Base-by-base conservation (phyloP, 2,113 vertebrate genomes). In the Meles meles region DNA sequence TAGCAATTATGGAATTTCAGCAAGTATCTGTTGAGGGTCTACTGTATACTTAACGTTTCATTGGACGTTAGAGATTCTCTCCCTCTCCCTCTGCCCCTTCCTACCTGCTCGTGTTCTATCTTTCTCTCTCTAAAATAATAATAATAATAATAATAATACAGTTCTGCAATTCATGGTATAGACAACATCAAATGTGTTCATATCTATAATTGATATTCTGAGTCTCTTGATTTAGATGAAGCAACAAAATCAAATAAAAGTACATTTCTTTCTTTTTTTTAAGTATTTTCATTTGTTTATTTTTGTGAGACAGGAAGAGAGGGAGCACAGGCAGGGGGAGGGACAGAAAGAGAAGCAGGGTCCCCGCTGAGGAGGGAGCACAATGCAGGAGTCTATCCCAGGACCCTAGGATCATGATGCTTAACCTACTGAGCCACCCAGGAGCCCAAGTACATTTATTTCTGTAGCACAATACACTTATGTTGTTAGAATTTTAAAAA, bases 191-290 rank as follows among this genome's bases (percentile, higher is more conserved):
- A 85, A 79, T 87, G 55, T 82, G 4, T 88, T 72, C 20, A 47
- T n/a, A 49, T 88, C 42, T 37, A 21, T 71, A 65, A 18, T 88
- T n/a, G 7, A 74, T 65, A 61, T 57, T 84, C 52, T 52, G 13
- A 77, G n/a, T 90, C 20, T 79, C 77, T 94, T 87, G 27, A 83
- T 83, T 94, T 59, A 47, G 31, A 93, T 49, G 49, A 97, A 90
- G 31, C 65, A 93, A 90, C 47, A 90, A 92, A 18, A 59, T 57
- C 21, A 94, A 80, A 76, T 96, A 74, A 90, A 86, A 44, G 42
- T 61, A 37, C 17, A 90, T 37, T 44, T 80, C 61, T 85, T 89
- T 67, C 67, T 65, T 34, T 65, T 65, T 65, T 34, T 1, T 7
- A 65, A 31, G 29, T 65, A 34, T 65, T 65, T 65, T 65, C 34